A percentile compares a stretch with the other conserved stretches of the same genome.
phyloP scores from a whole-genome alignment of 2,888 invertebrate genomes.

The Euzetes globulus region DNA sequence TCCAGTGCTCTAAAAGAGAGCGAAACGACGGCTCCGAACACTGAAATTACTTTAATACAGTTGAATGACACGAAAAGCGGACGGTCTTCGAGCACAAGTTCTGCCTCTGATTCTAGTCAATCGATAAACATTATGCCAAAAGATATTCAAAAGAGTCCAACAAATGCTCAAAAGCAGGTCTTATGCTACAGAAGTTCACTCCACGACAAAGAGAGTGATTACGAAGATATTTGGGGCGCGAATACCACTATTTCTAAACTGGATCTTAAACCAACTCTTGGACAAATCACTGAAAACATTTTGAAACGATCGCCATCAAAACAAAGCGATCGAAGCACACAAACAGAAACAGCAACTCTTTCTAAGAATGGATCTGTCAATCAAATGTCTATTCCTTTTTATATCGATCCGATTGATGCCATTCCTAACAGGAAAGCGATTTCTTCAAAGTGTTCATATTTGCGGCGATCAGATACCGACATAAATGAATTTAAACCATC shows the following conservation, averaged over 20 bases:
- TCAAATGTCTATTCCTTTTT: conserved; percentile 64
- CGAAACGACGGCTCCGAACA: not conserved
- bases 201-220: conserved; percentile 86
- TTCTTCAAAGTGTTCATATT: not conserved
- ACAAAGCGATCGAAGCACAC: not conserved
- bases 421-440: not conserved
- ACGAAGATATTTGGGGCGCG: conserved; percentile 81
- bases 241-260: conserved; percentile 46
- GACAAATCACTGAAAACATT: not conserved
- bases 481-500: not conserved
- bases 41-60: conserved; percentile 16
- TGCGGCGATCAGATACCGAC: conserved; percentile 12
- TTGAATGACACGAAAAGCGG: not conserved
- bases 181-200: conserved; percentile 66
- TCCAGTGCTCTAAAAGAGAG: not conserved
- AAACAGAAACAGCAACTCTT: not conserved
- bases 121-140: conserved; percentile 4
- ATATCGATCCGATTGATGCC: conserved; percentile 81
- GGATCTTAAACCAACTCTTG: not conserved
- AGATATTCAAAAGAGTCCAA: not conserved
- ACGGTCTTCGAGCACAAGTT: not conserved
- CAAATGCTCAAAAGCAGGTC: conserved; percentile 18
- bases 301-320: no score
- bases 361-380: not conserved
- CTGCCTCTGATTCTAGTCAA: conserved; percentile 15